Evolutionary conservation across 1,140 invertebrate genomes (phyloP).

Genomic region (Linepithema humile): DNA sequence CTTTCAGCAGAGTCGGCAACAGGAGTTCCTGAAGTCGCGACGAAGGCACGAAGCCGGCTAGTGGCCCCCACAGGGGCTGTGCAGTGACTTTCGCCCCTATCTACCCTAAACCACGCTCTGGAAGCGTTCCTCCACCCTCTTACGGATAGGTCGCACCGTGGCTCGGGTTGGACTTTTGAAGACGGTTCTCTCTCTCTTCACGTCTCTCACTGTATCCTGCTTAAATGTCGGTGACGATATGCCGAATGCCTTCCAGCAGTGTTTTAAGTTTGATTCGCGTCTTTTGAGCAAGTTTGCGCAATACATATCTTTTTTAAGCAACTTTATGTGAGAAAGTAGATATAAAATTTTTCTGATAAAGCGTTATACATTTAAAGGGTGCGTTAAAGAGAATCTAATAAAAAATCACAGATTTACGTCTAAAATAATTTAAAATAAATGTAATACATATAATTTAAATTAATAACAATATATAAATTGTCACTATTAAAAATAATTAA

Average conservation of each 20-base stretch:
- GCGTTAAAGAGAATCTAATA: background rate
- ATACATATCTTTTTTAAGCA: conserved; percentile 35
- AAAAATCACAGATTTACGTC: background rate
- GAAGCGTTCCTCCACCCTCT: conserved; percentile 57
- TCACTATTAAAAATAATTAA: background rate
- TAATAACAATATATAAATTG: background rate
- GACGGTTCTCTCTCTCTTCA: conserved; percentile 26
- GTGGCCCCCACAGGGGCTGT: conserved; percentile 82
- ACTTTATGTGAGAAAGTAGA: background rate
- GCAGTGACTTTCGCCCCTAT: conserved; percentile 79
- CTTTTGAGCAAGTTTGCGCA: conserved; percentile 13
- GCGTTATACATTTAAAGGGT: background rate
- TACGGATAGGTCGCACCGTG: conserved; percentile 60
- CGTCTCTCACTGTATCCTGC: conserved; percentile 22
- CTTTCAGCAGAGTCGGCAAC: conserved; percentile 79
- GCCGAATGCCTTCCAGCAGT: conserved; percentile 37
- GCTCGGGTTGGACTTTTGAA: conserved; percentile 63
- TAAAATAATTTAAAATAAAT: background rate
- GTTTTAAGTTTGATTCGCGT: conserved; percentile 48
- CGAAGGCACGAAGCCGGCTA: conserved; percentile 77
- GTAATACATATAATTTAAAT: background rate
- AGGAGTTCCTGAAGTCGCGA: conserved; percentile 78
- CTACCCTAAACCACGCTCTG: conserved; percentile 72
- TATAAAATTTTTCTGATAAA: background rate
- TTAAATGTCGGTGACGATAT: conserved; percentile 60